Evolutionary conservation across 1,140 invertebrate genomes (phyloP), one percentile per base, ranked within the genome.

Genomic region (Calephelis virginiensis): DNA sequence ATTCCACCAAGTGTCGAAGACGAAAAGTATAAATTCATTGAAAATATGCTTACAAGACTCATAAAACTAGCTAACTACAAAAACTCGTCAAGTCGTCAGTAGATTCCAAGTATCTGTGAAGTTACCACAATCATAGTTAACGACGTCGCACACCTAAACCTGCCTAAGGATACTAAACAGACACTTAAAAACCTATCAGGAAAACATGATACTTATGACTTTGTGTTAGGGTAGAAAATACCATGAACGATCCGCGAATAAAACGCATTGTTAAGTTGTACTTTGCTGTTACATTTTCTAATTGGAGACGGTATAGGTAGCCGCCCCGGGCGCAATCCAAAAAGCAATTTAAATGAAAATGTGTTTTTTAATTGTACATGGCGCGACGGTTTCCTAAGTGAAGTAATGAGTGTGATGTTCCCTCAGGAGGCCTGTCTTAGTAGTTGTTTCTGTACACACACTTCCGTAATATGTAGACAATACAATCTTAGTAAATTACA

Each of bases 341-440:
- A 69, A 66, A 66, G 68, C 75, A 70, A 71, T 71, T 61, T 70
- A 64, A 53, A 63, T 69, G 65, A 69, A 70, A 73, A 76, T 76
- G 72, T 73, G 72, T 71, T 73, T 76, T 76, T 76, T 73, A 73
- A 76, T 73, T 76, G 74, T 70, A 71, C 70, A 46, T 46, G 68
- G 70, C 68, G 71, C 63, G 68, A 65, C 64, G 47, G 43, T 67
- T 65, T 50, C 12, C 13, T 59, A 50, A 70, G 68, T 70, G 70
- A 43, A 56, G 59, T 70, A 73, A 70, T 70, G 68, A 67, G 61
- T 40, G 28, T 63, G 61, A 53, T 43, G 60, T 60, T 56, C 50
- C 45, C 13, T 10, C 28, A 8, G n/a, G 11, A 13, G 64, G 38
- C 56, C 59, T 40, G 63, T 65, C 5, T 40, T 40, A 28, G 38